Base-by-base conservation (phyloP, 1,140 invertebrate genomes). In the Leptestheria dahalacensis region DNA sequence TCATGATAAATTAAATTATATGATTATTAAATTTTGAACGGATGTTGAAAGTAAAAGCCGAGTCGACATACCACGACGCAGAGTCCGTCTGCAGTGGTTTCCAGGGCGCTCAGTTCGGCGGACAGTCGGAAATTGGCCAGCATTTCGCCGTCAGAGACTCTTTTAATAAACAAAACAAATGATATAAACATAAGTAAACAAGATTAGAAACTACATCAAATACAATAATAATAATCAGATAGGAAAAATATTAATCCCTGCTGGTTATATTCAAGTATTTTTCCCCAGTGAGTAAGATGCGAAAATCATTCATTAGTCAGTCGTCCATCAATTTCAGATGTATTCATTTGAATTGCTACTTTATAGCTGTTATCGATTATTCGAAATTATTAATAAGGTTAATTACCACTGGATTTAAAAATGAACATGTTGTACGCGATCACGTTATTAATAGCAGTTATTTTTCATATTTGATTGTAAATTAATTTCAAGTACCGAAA, bases 51-150 rank as follows among this genome's bases (percentile, higher is more conserved):
- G n/a, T n/a, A n/a, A n/a, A n/a, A n/a, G n/a, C n/a, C n/a, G n/a
- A n/a, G n/a, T n/a, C n/a, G n/a, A 41, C 15, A 9, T 41, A 97
- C 74, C 1, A 93, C 86, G 28, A 96, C 77, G 79, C 84, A 67
- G 74, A 83, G 65, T 6, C 91, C 88, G 69, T 89, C 87, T 48
- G 81, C 79, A 6, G 86, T 88, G 63, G 84, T 86, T 62, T 85
- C 83, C 46, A 92, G 83, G 1, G 86, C 85, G 61, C 84, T 92
- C 51, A 95, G 75, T 74, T 96, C 92, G 2, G 92, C 91, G 67
- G 90, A 88, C 0, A 94, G 84, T 64, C 90, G 77, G 68, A 90
- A 97, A 73, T 96, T 93, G 21, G 91, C 91, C 63, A 97, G 84
- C 77, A 90, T 84, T 68, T 84, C 79, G 1, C 88, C 89, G 70